Percentiles rank a stretch among this genome's conserved stretches.
phyloP scores from a whole-genome alignment of 2,888 invertebrate genomes.

The Horisme vitalbata region DNA sequence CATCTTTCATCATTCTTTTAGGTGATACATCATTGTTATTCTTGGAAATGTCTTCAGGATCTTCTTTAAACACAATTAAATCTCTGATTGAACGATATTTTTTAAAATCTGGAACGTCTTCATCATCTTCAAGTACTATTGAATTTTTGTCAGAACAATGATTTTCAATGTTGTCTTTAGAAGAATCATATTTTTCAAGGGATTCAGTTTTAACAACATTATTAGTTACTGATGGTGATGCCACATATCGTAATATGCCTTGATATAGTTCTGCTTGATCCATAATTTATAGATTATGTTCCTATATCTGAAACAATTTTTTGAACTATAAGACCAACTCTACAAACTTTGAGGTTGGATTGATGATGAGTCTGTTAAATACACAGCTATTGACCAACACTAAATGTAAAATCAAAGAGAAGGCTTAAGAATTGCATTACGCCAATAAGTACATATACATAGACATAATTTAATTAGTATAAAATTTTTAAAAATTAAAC shows the following conservation, averaged over 20 bases:
- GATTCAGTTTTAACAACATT: not conserved
- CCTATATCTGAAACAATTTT: not conserved
- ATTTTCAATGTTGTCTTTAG: too few relatives aligned
- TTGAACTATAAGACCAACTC: too few relatives aligned
- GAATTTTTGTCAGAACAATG: not conserved
- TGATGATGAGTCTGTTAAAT: too few relatives aligned
- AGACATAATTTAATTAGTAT: too few relatives aligned
- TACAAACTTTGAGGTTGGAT: too few relatives aligned
- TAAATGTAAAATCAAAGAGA: too few relatives aligned
- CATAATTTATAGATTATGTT: not conserved
- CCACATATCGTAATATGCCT: not conserved
- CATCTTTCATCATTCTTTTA: not conserved
- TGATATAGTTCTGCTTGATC: not conserved
- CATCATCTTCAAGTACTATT: not conserved
- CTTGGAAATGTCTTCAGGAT: not conserved
- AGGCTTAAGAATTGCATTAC: too few relatives aligned
- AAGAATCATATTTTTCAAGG: too few relatives aligned
- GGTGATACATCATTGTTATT: not conserved
- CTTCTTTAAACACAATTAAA: slow-evolving; percentile 1
- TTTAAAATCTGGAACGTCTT: not conserved
- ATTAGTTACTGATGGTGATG: not conserved
- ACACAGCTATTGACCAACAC: too few relatives aligned
- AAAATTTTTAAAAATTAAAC: too few relatives aligned
- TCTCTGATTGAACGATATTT: not conserved
- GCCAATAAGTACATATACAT: too few relatives aligned